A percentile compares a stretch with the other conserved stretches of the same genome.
Conservation (phyloP, 2,113 vertebrate genomes). For the Accipiter virgatus region DNA sequence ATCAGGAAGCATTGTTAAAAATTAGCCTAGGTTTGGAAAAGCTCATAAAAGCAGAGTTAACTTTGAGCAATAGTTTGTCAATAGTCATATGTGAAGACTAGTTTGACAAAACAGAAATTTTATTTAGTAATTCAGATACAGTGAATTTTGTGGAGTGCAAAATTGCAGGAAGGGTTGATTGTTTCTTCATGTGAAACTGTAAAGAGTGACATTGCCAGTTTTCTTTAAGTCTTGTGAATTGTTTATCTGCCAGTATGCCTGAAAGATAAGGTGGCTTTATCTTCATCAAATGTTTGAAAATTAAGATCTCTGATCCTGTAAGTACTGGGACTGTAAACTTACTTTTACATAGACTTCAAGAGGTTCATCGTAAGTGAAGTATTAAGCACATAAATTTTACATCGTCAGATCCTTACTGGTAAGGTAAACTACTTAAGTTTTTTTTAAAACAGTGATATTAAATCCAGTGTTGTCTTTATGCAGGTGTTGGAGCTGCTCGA, state of each 20-base stretch:
- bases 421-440: background rate
- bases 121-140: background rate
- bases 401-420: background rate
- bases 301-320: background rate
- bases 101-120: background rate
- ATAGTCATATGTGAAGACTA: fast-evolving
- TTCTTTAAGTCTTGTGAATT: background rate
- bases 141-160: background rate
- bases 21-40: background rate
- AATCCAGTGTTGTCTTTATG: background rate
- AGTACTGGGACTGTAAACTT: background rate
- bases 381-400: background rate
- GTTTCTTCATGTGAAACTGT: background rate
- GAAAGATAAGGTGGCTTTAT: background rate
- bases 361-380: background rate
- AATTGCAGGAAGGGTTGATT: background rate
- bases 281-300: background rate
- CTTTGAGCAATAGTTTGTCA: background rate
- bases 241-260: background rate
- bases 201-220: background rate
- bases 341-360: background rate
- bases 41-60: background rate
- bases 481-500: slow-evolving; percentile 94
- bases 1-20: background rate
- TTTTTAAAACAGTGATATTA: background rate